These are phyloP conservation scores for Mamestra configurata DNA, from an alignment of 1,140 invertebrate species.

Conservation along the genomic window DNA sequence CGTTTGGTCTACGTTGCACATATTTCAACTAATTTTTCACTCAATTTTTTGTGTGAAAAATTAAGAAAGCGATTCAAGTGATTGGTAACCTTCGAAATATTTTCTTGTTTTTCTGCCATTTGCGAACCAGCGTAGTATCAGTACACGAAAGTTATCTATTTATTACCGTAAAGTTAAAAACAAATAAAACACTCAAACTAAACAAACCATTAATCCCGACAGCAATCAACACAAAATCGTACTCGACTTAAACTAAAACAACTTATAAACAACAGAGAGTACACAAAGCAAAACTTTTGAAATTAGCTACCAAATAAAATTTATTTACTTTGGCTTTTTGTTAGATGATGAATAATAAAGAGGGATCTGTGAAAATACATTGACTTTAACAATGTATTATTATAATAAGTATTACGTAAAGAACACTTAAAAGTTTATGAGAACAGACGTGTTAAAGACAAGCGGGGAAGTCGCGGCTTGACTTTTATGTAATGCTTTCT, in stretches of 20 bases:
- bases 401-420: conserved; percentile 50
- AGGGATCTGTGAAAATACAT: conserved; percentile 44
- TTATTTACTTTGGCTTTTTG: conserved; percentile 38
- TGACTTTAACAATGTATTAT: conserved; percentile 43
- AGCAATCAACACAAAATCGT: conserved; percentile 33
- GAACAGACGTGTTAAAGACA: conserved; percentile 40
- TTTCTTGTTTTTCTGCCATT: too few species aligned
- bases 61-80: too few species aligned
- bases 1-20: too few species aligned
- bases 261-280: conserved; percentile 35
- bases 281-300: conserved; percentile 42
- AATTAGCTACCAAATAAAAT: conserved; percentile 27
- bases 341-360: conserved; percentile 35
- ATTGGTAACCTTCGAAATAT: too few species aligned
- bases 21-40: too few species aligned
- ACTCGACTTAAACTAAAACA: conserved; percentile 35
- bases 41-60: too few species aligned
- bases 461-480: conserved; percentile 40
- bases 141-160: not conserved
- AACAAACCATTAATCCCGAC: conserved; percentile 12
- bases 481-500: conserved; percentile 61
- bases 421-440: conserved; percentile 46
- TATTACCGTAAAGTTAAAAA: not conserved
- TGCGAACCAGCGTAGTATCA: not conserved
- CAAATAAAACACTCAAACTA: not conserved